Evolutionary conservation across 2,797 vertebrate genomes (phyloP), one percentile per base, ranked within the genome.

Genomic region (Eptatretus atami): DNA sequence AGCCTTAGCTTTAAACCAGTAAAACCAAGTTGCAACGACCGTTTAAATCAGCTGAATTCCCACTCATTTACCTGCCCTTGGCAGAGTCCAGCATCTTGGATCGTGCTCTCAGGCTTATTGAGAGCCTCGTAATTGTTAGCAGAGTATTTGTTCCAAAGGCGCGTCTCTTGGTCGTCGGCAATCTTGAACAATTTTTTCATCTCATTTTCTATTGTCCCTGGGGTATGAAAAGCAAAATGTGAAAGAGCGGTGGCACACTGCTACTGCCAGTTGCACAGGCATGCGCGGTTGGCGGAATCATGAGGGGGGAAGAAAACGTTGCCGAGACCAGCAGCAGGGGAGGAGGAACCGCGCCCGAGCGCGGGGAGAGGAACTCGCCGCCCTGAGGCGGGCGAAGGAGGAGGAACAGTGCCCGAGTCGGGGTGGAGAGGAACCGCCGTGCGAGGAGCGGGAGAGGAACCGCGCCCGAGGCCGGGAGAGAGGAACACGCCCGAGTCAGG

Each of bases 81-180:
- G 75, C 84, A 93, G 64, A 98, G 81, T 10, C 86, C 86, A 12
- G 83, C 84, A 64, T 95, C 92, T 76, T 98, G 86, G 63, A 98
- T 80, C 11, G 84, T 94, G 74, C 81, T 93, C 72, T 90, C 87
- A 14, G 83, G 76, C 72, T 88, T 92, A 75, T 78, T 88, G 71
- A 98, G 73, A 72, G 82, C 86, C 74, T 88, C 84, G 0, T 87
- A 93, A 5, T 82, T 82, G 70, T 87, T 92, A 73, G 77, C 86
- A 80, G 86, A 86, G 66, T 92, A 96, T 67, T 80, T 92, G 75
- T 83, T 95, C 90, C 90, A 98, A 66, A 98, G 77, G 64, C 88
- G 78, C 1, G 82, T 84, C 71, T 96, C 87, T 66, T 82, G 84
- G 69, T 85, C 83, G 8, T 72, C 74, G 54, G 83, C 76, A 70